Conservation (phyloP, 2,797 vertebrate genomes). For the Coregonus ussuriensis region DNA sequence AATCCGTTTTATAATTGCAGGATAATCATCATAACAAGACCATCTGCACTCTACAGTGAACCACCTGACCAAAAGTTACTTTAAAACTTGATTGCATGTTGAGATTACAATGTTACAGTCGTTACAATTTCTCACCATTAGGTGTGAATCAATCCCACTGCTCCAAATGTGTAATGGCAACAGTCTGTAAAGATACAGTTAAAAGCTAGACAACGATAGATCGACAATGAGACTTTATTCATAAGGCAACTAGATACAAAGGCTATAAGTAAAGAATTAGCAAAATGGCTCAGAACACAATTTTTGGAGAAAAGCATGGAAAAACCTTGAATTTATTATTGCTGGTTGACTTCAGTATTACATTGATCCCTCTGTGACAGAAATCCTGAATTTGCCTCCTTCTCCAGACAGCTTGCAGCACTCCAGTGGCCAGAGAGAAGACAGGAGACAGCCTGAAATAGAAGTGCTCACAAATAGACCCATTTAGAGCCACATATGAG, state of each 20-base stretch:
- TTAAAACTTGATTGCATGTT: too few species aligned
- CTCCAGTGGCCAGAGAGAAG: not conserved
- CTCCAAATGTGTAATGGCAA: too few species aligned
- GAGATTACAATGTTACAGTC: too few species aligned
- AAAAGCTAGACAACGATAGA: too few species aligned
- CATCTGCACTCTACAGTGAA: not conserved
- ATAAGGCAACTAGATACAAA: too few species aligned
- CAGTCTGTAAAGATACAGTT: too few species aligned
- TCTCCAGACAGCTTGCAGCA: conserved; percentile 1
- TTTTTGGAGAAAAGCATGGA: not conserved
- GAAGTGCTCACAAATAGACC: not conserved
- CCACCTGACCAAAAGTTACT: not conserved
- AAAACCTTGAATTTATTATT: not conserved
- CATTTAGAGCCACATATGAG: not conserved
- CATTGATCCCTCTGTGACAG: not conserved
- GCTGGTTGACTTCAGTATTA: not conserved
- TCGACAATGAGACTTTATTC: too few species aligned
- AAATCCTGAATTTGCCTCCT: not conserved
- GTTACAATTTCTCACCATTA: too few species aligned
- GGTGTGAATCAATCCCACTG: too few species aligned
- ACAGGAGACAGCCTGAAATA: conserved; percentile 3
- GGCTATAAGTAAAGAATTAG: too few species aligned
- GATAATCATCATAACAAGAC: not conserved
- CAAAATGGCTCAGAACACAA: not conserved
- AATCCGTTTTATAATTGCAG: not conserved